A percentile compares a stretch with the other conserved stretches of the same genome.
Conservation (phyloP, 2,113 vertebrate species). For the Antechinus flavipes region DNA sequence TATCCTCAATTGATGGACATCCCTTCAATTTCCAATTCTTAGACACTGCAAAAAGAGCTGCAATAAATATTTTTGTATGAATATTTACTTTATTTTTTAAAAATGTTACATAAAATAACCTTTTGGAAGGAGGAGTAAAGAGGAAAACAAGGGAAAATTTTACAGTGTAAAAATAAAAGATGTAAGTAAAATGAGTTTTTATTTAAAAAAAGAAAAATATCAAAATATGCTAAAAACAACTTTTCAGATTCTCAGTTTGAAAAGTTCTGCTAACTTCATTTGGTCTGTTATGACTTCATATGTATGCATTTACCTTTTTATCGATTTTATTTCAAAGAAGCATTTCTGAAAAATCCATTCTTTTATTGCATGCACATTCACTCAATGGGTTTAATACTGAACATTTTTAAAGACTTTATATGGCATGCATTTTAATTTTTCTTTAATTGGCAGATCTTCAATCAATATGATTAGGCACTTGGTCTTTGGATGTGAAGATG, state of each 20-base stretch:
- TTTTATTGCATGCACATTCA: not conserved
- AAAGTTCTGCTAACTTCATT: not conserved
- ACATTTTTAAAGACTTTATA: not conserved
- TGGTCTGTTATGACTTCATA: not conserved
- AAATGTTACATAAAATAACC: not conserved
- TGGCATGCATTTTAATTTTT: not conserved
- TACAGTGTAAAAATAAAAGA: not conserved
- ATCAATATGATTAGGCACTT: not conserved
- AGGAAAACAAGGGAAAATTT: not conserved
- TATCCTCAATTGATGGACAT: too few species aligned
- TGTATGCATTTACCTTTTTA: not conserved
- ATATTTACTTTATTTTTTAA: too few species aligned
- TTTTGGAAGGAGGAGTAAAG: not conserved
- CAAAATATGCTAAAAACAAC: not conserved
- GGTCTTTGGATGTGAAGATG: not conserved
- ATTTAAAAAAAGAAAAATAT: not conserved
- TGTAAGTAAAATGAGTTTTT: not conserved
- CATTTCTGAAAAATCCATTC: not conserved
- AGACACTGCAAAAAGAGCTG: too few species aligned
- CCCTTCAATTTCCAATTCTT: too few species aligned
- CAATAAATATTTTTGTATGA: too few species aligned
- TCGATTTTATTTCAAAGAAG: not conserved
- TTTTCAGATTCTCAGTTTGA: not conserved
- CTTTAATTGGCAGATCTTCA: not conserved
- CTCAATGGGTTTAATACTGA: not conserved